Evolutionary conservation across 2,888 invertebrate species (phyloP), one percentile per base, ranked within the genome.

Genomic region (Phyto melanocephala): DNA sequence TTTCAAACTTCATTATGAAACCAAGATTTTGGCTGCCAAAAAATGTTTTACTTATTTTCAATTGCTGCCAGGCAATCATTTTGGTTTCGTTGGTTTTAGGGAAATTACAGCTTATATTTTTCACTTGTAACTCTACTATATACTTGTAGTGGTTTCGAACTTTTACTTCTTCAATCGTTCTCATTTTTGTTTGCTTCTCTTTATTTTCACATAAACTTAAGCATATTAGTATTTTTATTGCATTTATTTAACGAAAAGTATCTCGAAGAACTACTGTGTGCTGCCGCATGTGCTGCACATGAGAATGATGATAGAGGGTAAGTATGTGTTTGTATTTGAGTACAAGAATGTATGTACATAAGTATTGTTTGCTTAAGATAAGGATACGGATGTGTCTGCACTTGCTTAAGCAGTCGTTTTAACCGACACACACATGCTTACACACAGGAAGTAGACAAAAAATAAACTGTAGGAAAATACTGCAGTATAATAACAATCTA

Each of bases 331-430:
- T n/a, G n/a, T n/a, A n/a, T n/a, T n/a, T n/a, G n/a, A n/a, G n/a
- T n/a, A n/a, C n/a, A n/a, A n/a, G n/a, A n/a, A n/a, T 28, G 28
- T 28, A 28, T 28, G 28, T 28, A 6, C 6, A 6, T 28, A 6
- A 6, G 28, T 28, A 3, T 65, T 65, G 37, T 37, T 75, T 67
- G 65, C 17, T 17, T 24, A 47, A 65, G 77, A 70, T 77, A 70
- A 70, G 77, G 77, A 77, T 70, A 77, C 70, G 70, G 77, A 77
- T 77, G 62, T 77, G 77, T 70, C 70, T 70, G 70, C 77, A 54
- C 15, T 70, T 70, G 77, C 76, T 68, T 68, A 60, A 77, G 70
- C 77, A 77, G 77, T 70, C 70, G 52, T 77, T 77, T 65, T 77
- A 42, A 54, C 28, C 11, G 13, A 52, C 13, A 11, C 24, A 20